A percentile compares a stretch with the other conserved stretches of the same genome.
phyloP scores from a whole-genome alignment of 2,888 invertebrate species.

The Microctonus aethiopoides region DNA sequence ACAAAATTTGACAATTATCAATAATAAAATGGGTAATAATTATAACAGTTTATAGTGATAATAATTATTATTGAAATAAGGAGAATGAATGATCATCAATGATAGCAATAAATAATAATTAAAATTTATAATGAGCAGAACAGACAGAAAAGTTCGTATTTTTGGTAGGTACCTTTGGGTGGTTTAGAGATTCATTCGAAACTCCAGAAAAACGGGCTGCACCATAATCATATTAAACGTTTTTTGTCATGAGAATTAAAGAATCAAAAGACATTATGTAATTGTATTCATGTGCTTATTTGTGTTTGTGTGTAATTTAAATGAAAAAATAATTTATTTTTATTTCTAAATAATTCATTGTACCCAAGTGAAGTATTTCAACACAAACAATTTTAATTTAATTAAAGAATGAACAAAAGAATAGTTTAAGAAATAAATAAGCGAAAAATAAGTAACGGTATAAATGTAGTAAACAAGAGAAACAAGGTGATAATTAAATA shows the following conservation, averaged over 20 bases:
- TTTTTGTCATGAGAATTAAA: constrained; percentile 50
- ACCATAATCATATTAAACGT: constrained; percentile 64
- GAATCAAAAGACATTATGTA: constrained; percentile 38
- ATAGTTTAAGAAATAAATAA: background rate
- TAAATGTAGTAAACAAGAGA: background rate
- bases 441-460: background rate
- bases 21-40: no score
- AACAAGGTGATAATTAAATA: background rate
- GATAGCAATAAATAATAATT: constrained; percentile 37
- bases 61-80: background rate
- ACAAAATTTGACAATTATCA: background rate
- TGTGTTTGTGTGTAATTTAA: background rate
- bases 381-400: background rate
- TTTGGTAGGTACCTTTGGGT: constrained; percentile 61
- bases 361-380: background rate
- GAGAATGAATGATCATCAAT: background rate
- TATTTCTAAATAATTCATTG: no score
- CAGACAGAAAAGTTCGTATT: constrained; percentile 62
- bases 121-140: constrained; percentile 52
- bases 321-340: background rate
- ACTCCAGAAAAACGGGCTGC: constrained; percentile 74
- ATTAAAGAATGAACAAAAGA: background rate
- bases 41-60: background rate
- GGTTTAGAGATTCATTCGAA: constrained; percentile 69
- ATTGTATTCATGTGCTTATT: background rate